phyloP scores from a whole-genome alignment of 37 sponge, comb jelly and placozoan genomes.

The Geodia barretti region DNA sequence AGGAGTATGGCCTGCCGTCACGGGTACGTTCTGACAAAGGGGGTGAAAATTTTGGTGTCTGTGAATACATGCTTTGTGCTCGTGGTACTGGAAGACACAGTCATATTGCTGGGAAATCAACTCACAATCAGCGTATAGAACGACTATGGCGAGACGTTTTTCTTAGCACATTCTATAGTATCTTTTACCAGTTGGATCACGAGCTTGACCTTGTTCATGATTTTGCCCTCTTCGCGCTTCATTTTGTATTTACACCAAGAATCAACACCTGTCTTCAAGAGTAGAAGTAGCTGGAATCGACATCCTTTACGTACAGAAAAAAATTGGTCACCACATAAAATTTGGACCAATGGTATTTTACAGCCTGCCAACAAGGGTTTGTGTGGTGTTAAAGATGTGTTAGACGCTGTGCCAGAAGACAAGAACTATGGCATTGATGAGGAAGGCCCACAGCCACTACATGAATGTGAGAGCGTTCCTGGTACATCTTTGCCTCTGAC shows the following conservation, averaged over 20 bases:
- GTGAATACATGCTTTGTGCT: constrained; percentile 39
- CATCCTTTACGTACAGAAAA: constrained; percentile 22
- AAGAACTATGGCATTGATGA: no score
- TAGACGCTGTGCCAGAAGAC: no score
- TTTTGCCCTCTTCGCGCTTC: constrained; percentile 15
- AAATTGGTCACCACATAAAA: constrained; percentile 26
- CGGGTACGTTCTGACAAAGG: constrained; percentile 58
- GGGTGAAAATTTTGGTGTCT: constrained; percentile 53
- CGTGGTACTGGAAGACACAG: constrained; percentile 49
- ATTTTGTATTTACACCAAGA: constrained; percentile 35
- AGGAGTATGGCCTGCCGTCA: constrained; percentile 56
- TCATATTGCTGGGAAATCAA: constrained; percentile 41
- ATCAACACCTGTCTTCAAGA: constrained; percentile 17
- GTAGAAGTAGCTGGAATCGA: constrained; percentile 22
- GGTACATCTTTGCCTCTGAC: no score
- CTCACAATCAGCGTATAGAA: constrained; percentile 63
- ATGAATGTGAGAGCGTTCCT: no score
- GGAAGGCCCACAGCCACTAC: no score
- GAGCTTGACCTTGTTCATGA: constrained; percentile 1
- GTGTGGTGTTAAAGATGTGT: no score
- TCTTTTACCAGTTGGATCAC: constrained; percentile 35
- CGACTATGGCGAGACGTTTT: constrained; percentile 52
- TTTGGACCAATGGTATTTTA: constrained; percentile 31
- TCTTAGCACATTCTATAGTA: background rate
- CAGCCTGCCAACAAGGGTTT: no score